Base-by-base conservation (phyloP, 2,888 invertebrate genomes). In the Eupithecia inturbata region DNA sequence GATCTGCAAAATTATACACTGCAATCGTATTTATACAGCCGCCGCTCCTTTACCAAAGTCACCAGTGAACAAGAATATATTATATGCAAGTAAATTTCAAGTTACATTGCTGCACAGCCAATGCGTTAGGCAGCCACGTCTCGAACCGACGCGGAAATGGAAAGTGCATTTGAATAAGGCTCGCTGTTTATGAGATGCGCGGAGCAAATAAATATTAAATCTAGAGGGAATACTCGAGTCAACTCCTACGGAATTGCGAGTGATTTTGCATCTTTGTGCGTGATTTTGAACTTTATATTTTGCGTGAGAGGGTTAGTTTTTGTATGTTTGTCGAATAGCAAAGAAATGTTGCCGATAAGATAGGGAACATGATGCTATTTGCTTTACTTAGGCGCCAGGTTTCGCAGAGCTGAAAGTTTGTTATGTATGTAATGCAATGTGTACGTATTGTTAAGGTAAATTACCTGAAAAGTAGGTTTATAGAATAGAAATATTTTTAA, bases 191-290 rank as follows among this genome's bases (percentile, higher is more conserved):
- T 75, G 73, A 76, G 68, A 75, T 70, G 77, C 77, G 72, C 75
- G 70, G 79, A 79, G 79, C 80, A 83, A 83, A 87, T 87, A 85
- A 87, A 88, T 85, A 87, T 86, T 84, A 85, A 80, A 87, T 85
- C 85, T 80, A 80, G 82, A 86, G 89, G 89, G 89, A 91, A 90
- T 90, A 86, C 89, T 88, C 89, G 86, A 88, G 87, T 89, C 86
- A 84, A 89, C 90, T 86, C 85, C 81, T 82, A 85, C 83, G 83
- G 88, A 85, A 87, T 86, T 87, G 84, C 86, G 85, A 84, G 85
- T 86, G 84, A 87, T 88, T 70, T 72, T 68, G 36, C 68, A 64
- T 33, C 22, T 41, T 36, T 57, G 33, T 67, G 73, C 67, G 71
- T 75, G 63, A 78, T 74, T 74, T 28, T 78, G 41, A 53, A 72